Base-by-base conservation (phyloP, 2,113 vertebrate species). In the Nesogale talazaci region DNA sequence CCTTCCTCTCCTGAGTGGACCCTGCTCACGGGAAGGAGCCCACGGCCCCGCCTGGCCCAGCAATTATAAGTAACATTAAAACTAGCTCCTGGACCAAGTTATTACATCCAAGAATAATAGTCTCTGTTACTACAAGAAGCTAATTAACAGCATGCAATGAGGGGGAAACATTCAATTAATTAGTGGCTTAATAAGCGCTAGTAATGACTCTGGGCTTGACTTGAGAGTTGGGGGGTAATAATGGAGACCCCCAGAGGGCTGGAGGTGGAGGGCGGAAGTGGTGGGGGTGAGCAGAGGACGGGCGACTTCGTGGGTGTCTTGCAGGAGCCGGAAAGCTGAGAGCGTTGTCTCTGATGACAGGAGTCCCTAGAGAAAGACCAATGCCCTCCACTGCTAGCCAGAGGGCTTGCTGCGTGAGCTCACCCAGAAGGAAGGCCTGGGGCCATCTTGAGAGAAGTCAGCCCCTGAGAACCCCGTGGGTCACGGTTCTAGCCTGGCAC, bases 131-230 rank as follows among this genome's bases (percentile, higher is more conserved):
- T 97, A 97, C 90, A 96, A 97, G 96, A 84, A 96, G 95, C 95
- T 96, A 97, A 97, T 95, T 82, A 97, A 97, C 72, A 85, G 83
- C 94, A 95, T 46, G 93, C 92, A 96, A 96, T 95, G 91, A 96
- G 96, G 96, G 92, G 81, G 94, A 92, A 97, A 97, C 94, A 96
- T 97, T 97, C 96, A 95, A 96, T 97, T 97, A 97, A 97, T 97
- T 95, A 96, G 89, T 86, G 86, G 88, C 92, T 94, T 96, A 95
- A 94, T 86, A 95, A 96, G 86, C 93, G 20, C 84, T 40, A 65
- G 86, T 89, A 88, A 93, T 23, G 86, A 95, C 77, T 95, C 92
- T 80, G 83, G 72, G 91, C 79, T 89, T 72, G 77, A 57, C 56
- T 94, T 88, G 56, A 67, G 61, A 86, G 63, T 27, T 29, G 83